These are phyloP conservation scores for Flabesymbios commensalis DNA, from an alignment of 2,888 invertebrate species.

Conservation along the genomic window DNA sequence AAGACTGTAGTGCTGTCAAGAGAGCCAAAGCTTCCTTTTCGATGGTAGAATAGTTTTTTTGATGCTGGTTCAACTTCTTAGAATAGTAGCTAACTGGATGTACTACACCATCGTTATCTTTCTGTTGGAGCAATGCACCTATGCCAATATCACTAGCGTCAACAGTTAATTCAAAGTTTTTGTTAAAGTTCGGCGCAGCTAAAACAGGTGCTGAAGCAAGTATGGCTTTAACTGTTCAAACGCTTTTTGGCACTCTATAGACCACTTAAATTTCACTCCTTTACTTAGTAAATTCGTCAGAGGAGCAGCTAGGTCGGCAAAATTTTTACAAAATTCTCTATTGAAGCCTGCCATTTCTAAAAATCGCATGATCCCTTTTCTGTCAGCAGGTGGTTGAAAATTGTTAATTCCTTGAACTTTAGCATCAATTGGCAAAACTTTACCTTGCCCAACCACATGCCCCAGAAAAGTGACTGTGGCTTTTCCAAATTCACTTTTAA, in stretches of 20 bases:
- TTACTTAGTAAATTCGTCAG: not conserved
- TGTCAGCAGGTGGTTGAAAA: slow-evolving; percentile 8
- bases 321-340: not conserved
- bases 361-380: slow-evolving; percentile 10
- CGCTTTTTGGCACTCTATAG: not conserved
- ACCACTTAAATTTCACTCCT: not conserved
- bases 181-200: not conserved
- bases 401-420: slow-evolving; percentile 10
- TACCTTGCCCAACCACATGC: slow-evolving; percentile 23
- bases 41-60: slow-evolving; percentile 19
- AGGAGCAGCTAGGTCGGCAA: not conserved
- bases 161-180: not conserved
- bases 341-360: slow-evolving; percentile 10
- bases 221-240: not conserved
- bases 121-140: not conserved
- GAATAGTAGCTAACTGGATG: slow-evolving; percentile 10
- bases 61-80: no score
- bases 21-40: slow-evolving; percentile 17
- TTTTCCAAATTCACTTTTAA: slow-evolving; percentile 20
- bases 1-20: slow-evolving; percentile 15
- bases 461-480: slow-evolving; percentile 30
- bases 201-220: not conserved
- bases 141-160: slow-evolving; percentile 5
- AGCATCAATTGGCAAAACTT: slow-evolving; percentile 13
- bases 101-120: not conserved